Base-by-base conservation (phyloP, 1,140 invertebrate genomes). In the Tenebrio molitor region DNA sequence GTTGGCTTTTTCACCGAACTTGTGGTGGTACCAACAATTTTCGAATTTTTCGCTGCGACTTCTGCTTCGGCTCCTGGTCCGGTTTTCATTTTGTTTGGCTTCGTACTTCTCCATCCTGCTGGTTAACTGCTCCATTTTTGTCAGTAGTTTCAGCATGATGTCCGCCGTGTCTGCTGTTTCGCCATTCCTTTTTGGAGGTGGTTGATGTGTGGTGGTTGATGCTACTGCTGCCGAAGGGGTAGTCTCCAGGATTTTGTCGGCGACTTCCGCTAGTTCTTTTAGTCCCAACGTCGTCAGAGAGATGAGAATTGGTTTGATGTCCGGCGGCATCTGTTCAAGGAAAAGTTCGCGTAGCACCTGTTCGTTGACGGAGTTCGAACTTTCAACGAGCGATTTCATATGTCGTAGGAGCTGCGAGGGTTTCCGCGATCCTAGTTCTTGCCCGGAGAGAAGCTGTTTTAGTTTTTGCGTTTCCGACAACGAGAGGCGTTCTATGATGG, bases 11-110 rank as follows among this genome's bases (percentile, higher is more conserved):
- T 36, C 17, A 14, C 29, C 63, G 15, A 36, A 65, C 5, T 12
- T 39, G 29, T 12, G 2, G 16, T 65, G 63, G 14, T 65, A 65
- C 33, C 63, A 39, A 41, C 63, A 65, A n/a, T 19, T n/a, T 4
- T 16, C 16, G 3, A 6, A 4, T 12, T 3, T 8, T 12, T 0
- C 2, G 5, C 29, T 3, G 1, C 33, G 19, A 15, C 10, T 46
- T 3, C 42, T 15, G 16, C 8, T 25, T 29, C 19, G 17, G n/a
- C 8, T 44, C 4, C 16, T 4, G 12, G n/a, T 53, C 3, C 16
- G 16, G 4, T 53, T 53, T 23, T 53, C 4, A 12, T 19, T 23
- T 17, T 53, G 5, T n/a, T n/a, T n/a, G n/a, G n/a, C n/a, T n/a
- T n/a, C n/a, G n/a, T n/a, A n/a, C 46, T 23, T 8, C 8, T 62